Base-by-base conservation (phyloP, 2,888 invertebrate genomes). In the Amorpha juglandis region DNA sequence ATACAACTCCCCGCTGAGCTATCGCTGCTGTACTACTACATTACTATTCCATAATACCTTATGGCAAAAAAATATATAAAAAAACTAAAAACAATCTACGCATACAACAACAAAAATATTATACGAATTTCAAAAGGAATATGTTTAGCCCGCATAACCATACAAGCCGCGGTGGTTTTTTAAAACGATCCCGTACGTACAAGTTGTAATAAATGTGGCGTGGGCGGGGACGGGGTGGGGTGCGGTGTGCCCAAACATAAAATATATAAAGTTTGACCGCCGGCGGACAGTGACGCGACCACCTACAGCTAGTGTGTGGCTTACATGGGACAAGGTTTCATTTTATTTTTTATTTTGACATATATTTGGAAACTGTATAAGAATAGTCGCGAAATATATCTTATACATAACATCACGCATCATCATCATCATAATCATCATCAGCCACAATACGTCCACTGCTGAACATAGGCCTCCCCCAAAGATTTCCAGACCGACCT, bases 241-340 rank as follows among this genome's bases (percentile, higher is more conserved):
- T 71, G 77, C 81, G 87, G 83, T 83, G 84, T 76, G 82, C 82
- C 82, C 79, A 81, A 83, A 89, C 88, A 86, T 90, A 90, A 91
- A 90, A 90, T 89, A 89, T 89, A 91, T 91, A 90, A 91, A 91
- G 89, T 91, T 91, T 90, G 91, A 89, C 90, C 90, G 89, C 80
- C 78, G 74, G 72, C 82, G 83, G 85, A 82, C 83, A 78, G 74
- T 81, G 84, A 82, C 79, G 78, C 80, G 83, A 82, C 87, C 88
- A 90, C 89, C 89, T 89, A 87, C 78, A 70, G 67, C 16, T 74
- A 71, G 27, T 11, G 64, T 38, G 45, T 3, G 82, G 84, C 8
- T 86, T 82, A 88, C 83, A 91, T 89, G 84, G 50, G 69, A 27
- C 16, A n/a, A 7, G 55, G 58, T 50, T 51, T 48, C 51, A 67